Base-by-base conservation (phyloP, 2,888 invertebrate genomes). In the Drosophila paramelanica region DNA sequence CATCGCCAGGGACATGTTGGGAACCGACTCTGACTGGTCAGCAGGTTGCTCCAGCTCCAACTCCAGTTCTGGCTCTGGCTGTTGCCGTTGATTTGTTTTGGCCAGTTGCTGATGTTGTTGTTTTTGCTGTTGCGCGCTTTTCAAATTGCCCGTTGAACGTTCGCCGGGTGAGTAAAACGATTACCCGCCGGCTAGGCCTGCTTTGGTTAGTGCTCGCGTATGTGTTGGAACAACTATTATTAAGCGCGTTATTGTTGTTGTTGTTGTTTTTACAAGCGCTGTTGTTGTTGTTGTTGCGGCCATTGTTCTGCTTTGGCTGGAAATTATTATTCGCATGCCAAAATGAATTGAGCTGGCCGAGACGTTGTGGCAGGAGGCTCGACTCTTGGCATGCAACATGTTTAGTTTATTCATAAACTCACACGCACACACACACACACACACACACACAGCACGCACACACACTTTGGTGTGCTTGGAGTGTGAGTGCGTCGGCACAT, bases 221-320 rank as follows among this genome's bases (percentile, higher is more conserved):
- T 86, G 86, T 86, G 86, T 89, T 82, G 89, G 79, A 88, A 88
- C 85, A 89, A 82, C 81, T 89, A 89, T 86, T 88, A 89, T 88
- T 88, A 88, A 88, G 77, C 77, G 77, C 66, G 52, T 50, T 61
- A 70, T 75, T 72, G 65, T 64, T 74, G 77, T 70, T 73, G 27
- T 67, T 49, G 47, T 46, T 51, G 39, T 56, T 61, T 73, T 69
- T 67, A 57, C 46, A 60, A 56, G 43, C 41, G 41, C 31, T 73
- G 57, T 36, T 61, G 62, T 23, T 50, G 47, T 50, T 67, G 61
- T 50, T 66, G 66, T 66, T 81, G 88, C 86, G 86, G 83, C 88
- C 83, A 84, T 84, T 84, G 83, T 84, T 84, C 88, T 82, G 81
- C 84, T 84, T 82, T 82, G 77, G 62, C 77, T 85, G 73, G 14